phyloP scores from a whole-genome alignment of 2,113 vertebrate species.

The Rallus limicola region DNA sequence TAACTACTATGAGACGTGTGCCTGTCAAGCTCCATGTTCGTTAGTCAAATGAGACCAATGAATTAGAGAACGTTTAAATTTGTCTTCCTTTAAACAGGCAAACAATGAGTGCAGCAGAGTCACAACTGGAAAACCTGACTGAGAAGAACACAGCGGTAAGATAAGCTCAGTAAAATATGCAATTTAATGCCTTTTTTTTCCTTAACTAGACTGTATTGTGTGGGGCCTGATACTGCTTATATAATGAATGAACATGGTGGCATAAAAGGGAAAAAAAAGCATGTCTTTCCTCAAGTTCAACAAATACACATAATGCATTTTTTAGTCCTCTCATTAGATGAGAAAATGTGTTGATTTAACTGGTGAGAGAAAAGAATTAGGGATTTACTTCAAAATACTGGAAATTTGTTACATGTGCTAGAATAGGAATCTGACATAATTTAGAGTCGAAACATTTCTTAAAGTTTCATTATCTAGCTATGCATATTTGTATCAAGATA shows the following conservation, averaged over 20 bases:
- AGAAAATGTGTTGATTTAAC: constrained; percentile 15
- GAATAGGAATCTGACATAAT: not conserved
- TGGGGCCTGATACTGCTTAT: not conserved
- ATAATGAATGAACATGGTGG: constrained; percentile 56
- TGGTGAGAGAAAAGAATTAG: constrained; percentile 14
- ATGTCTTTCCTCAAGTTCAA: constrained; percentile 11
- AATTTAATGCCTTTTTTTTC: constrained; percentile 28
- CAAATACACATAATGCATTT: constrained; percentile 59
- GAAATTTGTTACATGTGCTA: not conserved
- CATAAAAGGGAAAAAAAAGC: constrained; percentile 39
- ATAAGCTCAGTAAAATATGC: constrained; percentile 63
- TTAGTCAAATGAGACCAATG: constrained; percentile 74
- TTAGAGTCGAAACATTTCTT: constrained; percentile 15
- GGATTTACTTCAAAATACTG: constrained; percentile 7
- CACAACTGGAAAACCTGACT: constrained; percentile 57
- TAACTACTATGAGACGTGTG: constrained; percentile 72
- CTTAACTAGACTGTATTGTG: not conserved
- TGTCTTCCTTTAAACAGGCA: constrained; percentile 63
- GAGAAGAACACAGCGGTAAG: constrained; percentile 76
- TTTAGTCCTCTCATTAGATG: constrained; percentile 23
- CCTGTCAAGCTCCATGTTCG: constrained; percentile 76
- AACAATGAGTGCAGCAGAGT: constrained; percentile 56
- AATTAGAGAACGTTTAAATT: constrained; percentile 72
- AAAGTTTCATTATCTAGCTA: constrained; percentile 11
- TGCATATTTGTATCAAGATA: constrained; percentile 6